Evolutionary conservation across 2,113 vertebrate genomes (phyloP).

Genomic region (Mesoclemmys tuberculata): DNA sequence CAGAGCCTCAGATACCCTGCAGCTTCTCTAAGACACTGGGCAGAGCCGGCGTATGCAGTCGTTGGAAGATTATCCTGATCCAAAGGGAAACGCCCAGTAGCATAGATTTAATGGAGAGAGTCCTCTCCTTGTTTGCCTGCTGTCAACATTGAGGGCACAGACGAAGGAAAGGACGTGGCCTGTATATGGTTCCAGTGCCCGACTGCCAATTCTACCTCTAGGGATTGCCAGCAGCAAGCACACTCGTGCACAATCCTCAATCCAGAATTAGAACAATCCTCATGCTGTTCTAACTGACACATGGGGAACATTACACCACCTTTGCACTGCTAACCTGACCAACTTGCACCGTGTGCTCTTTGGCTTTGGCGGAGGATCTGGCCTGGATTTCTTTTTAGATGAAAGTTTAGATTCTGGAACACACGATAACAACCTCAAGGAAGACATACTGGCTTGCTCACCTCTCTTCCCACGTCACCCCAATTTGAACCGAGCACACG

Average conservation of each 20-base stretch:
- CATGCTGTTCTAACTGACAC: fast-evolving
- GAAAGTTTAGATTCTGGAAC: background rate
- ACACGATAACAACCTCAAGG: background rate
- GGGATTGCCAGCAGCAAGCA: background rate
- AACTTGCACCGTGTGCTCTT: background rate
- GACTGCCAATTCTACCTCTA: background rate
- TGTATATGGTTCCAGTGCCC: background rate
- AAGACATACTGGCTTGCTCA: background rate
- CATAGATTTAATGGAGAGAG: background rate
- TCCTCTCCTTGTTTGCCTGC: background rate
- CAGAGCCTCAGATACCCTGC: too few relatives aligned
- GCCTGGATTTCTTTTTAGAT: background rate
- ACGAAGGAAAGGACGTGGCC: background rate
- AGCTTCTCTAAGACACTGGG: too few relatives aligned
- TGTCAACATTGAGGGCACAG: background rate
- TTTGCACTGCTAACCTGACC: background rate
- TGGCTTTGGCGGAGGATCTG: fast-evolving
- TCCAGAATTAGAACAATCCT: background rate
- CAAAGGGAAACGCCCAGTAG: background rate
- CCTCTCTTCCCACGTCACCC: background rate
- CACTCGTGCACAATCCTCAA: too few relatives aligned
- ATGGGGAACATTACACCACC: background rate
- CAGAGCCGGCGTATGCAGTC: too few relatives aligned
- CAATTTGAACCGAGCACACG: background rate
- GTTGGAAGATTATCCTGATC: too few relatives aligned